Percentiles rank a stretch among this genome's conserved stretches.
These are phyloP conservation scores for Nomada flava DNA, from an alignment of 2,888 invertebrate genomes.

Conservation along the genomic window DNA sequence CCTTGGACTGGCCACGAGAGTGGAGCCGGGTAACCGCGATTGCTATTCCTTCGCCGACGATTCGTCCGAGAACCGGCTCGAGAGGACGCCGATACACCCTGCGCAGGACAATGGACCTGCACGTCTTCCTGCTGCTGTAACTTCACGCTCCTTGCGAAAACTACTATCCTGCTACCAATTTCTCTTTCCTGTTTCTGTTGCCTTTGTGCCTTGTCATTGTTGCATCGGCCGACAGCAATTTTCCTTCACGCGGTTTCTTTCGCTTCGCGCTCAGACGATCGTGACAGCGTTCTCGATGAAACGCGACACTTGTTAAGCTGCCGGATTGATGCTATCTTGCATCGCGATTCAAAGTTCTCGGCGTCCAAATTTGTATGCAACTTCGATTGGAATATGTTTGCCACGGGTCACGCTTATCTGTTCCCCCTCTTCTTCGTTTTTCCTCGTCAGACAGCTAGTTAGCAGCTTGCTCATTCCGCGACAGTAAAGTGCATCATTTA, in stretches of 20 bases:
- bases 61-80: constrained; percentile 62
- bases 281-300: neutral
- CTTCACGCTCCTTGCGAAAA: constrained; percentile 54
- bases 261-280: neutral
- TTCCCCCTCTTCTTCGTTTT: neutral
- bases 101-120: constrained; percentile 50
- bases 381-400: no score
- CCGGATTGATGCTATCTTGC: neutral
- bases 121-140: constrained; percentile 43
- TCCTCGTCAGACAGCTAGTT: neutral
- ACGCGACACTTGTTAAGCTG: neutral
- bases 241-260: constrained; percentile 10
- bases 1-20: constrained; percentile 39
- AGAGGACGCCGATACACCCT: constrained; percentile 7
- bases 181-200: neutral
- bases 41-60: constrained; percentile 38
- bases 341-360: neutral
- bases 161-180: constrained; percentile 26
- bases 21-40: constrained; percentile 45
- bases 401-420: no score
- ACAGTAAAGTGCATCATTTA: constrained; percentile 16
- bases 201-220: constrained; percentile 1
- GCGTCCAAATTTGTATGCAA: neutral
- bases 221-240: constrained; percentile 11
- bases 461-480: neutral